Evolutionary conservation across 1,140 invertebrate species (phyloP).

Genomic region (Plutomurus gul): DNA sequence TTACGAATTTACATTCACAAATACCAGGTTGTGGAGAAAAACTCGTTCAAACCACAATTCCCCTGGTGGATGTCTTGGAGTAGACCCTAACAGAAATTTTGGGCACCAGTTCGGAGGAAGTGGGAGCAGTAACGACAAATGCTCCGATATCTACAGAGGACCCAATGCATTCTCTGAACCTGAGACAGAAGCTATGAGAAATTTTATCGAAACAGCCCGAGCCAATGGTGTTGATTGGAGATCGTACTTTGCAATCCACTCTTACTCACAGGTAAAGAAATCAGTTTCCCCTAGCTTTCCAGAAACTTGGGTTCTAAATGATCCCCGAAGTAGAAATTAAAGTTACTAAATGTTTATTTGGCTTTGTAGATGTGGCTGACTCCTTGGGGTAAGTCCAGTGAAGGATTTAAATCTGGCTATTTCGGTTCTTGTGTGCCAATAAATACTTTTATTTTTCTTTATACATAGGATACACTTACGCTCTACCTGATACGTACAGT

Average conservation of each 20-base stretch:
- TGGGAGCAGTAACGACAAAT: constrained; percentile 84
- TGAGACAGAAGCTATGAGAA: constrained; percentile 63
- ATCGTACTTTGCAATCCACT: constrained; percentile 16
- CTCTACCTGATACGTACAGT: background rate
- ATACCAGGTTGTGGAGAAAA: constrained; percentile 54
- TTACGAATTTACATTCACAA: constrained; percentile 55
- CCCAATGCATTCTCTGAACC: constrained; percentile 84
- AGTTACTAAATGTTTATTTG: background rate
- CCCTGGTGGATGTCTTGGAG: background rate
- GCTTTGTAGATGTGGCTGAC: constrained; percentile 25
- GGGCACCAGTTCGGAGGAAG: constrained; percentile 69
- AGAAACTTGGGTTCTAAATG: no score
- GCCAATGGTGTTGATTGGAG: background rate
- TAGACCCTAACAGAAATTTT: constrained; percentile 73
- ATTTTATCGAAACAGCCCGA: background rate
- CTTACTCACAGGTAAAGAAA: constrained; percentile 16
- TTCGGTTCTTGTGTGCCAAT: no score
- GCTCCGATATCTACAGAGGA: constrained; percentile 87
- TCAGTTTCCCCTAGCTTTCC: background rate
- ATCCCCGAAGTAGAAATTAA: background rate
- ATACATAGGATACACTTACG: background rate
- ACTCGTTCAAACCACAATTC: constrained; percentile 24
- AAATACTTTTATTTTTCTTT: background rate
- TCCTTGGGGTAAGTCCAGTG: background rate
- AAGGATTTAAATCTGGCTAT: background rate